phyloP scores from a whole-genome alignment of 2,113 vertebrate genomes.

The Myotis yumanensis region DNA sequence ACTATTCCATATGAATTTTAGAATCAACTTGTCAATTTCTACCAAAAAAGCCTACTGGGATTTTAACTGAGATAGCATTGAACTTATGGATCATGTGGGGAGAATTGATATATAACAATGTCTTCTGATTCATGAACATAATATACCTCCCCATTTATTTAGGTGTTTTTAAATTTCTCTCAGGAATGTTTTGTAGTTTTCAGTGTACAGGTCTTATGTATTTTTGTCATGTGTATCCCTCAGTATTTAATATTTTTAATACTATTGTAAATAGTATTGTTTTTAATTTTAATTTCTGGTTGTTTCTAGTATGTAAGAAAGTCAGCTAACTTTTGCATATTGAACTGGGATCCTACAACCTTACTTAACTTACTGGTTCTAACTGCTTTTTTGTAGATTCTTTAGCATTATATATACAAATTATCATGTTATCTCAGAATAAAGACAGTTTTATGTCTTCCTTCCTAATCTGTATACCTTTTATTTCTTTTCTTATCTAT shows the following conservation, averaged over 20 bases:
- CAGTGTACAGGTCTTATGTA: neutral
- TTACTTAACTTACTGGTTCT: neutral
- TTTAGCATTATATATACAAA: neutral
- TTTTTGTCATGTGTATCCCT: neutral
- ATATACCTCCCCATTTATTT: neutral
- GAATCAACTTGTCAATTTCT: neutral
- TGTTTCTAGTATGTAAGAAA: neutral
- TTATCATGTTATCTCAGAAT: neutral
- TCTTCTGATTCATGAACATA: neutral
- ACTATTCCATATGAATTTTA: neutral
- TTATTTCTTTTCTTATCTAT: neutral
- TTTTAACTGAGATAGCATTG: neutral
- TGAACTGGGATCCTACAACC: neutral
- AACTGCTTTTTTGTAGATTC: neutral
- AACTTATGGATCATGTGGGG: neutral
- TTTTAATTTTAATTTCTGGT: neutral
- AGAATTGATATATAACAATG: neutral
- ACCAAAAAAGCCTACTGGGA: neutral
- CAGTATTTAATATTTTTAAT: neutral
- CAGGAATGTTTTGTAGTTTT: neutral
- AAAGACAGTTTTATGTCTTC: neutral
- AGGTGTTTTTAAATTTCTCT: neutral
- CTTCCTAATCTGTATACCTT: neutral
- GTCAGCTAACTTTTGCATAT: neutral
- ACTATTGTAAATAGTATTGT: neutral